phyloP scores from a whole-genome alignment of 2,797 vertebrate species.

The Ctenopoma kingsleyae region DNA sequence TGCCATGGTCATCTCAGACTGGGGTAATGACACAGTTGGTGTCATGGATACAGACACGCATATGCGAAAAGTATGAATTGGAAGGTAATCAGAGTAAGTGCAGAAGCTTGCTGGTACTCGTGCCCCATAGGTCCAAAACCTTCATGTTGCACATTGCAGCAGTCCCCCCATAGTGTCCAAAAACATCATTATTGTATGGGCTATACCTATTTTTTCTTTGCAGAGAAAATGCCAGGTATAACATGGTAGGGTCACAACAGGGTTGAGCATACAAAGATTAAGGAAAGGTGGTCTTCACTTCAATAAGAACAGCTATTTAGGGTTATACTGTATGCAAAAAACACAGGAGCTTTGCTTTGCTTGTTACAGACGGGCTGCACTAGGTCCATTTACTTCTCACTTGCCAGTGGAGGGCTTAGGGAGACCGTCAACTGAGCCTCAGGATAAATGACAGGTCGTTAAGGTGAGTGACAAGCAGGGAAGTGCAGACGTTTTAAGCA shows the following conservation, averaged over 20 bases:
- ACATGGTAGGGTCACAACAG: too few species aligned
- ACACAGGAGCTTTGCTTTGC: not conserved
- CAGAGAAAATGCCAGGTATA: not conserved
- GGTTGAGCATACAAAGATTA: not conserved
- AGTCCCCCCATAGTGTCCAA: too few species aligned
- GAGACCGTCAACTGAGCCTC: not conserved
- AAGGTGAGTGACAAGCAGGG: slow-evolving; percentile 28
- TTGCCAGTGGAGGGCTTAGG: not conserved
- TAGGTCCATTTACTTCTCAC: not conserved
- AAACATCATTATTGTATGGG: not conserved
- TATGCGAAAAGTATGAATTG: too few species aligned
- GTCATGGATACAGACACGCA: too few species aligned
- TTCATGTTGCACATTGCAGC: too few species aligned
- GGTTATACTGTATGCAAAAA: not conserved
- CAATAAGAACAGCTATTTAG: not conserved
- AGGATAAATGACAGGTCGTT: slow-evolving; percentile 28
- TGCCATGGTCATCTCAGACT: too few species aligned
- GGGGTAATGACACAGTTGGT: too few species aligned
- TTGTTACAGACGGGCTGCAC: not conserved
- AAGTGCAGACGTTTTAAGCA: slow-evolving; percentile 1
- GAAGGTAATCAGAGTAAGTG: not conserved
- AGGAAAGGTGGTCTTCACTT: not conserved
- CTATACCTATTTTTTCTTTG: not conserved
- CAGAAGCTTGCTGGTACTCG: not conserved
- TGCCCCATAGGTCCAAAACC: too few species aligned